Conservation (phyloP, 2,797 vertebrate species). For the Sardinella longiceps region DNA sequence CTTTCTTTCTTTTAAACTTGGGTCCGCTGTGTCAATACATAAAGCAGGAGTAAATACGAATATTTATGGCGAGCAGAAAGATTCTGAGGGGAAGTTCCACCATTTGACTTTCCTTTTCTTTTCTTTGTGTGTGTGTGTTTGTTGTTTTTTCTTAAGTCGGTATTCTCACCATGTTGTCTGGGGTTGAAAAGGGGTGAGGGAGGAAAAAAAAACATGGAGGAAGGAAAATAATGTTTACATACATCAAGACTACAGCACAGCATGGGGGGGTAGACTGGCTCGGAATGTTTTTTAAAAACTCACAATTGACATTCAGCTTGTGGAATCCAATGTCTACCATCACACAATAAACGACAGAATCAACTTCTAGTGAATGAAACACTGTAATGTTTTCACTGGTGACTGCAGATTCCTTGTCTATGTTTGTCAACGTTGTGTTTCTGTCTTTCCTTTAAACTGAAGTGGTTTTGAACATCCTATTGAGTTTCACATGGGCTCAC, state of each 20-base stretch:
- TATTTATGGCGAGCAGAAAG: neutral
- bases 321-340: neutral
- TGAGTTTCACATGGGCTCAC: neutral
- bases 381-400: neutral
- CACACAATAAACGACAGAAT: neutral
- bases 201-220: neutral
- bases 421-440: neutral
- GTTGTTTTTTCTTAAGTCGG: constrained; percentile 23
- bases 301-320: neutral
- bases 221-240: neutral
- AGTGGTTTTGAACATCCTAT: neutral
- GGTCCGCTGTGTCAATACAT: constrained; percentile 6
- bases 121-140: constrained; percentile 6
- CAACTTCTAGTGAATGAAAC: neutral
- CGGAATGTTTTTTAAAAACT: neutral
- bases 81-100: neutral
- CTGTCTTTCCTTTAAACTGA: neutral
- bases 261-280: neutral
- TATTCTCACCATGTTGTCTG: neutral
- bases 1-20: neutral
- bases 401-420: neutral
- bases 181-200: neutral
- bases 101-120: neutral
- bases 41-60: constrained; percentile 1
- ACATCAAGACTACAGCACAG: neutral